phyloP scores from a whole-genome alignment of 2,797 vertebrate species.

The Hyperoplus immaculatus region DNA sequence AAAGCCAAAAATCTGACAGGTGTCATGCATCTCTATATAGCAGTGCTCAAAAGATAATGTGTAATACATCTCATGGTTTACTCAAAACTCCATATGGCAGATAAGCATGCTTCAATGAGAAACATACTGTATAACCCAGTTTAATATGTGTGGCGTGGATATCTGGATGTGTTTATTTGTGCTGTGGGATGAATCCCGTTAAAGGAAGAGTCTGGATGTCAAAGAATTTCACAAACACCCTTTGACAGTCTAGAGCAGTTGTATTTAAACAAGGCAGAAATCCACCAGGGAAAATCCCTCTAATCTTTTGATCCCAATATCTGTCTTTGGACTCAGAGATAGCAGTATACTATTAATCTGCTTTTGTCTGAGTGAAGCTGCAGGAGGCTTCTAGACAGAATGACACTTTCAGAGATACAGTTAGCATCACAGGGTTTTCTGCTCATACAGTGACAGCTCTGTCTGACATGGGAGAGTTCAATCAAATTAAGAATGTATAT shows the following conservation, averaged over 20 bases:
- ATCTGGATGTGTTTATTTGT: constrained; percentile 57
- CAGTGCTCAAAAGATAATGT: constrained; percentile 17
- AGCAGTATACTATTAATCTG: constrained; percentile 79
- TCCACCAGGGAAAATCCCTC: constrained; percentile 76
- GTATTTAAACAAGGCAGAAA: constrained; percentile 83
- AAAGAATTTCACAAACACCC: constrained; percentile 77
- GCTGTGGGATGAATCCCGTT: constrained; percentile 60
- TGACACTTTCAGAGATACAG: constrained; percentile 69
- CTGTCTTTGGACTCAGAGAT: constrained; percentile 78
- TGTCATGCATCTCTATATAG: background rate
- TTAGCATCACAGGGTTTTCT: constrained; percentile 43
- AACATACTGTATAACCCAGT: constrained; percentile 7
- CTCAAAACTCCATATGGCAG: constrained; percentile 16
- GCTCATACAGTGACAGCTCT: constrained; percentile 43
- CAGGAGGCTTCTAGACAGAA: constrained; percentile 65
- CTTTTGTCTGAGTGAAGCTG: constrained; percentile 73
- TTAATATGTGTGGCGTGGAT: constrained; percentile 23
- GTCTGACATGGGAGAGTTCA: constrained; percentile 40
- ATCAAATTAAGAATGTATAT: constrained; percentile 31
- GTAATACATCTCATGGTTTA: constrained; percentile 36
- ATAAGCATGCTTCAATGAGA: constrained; percentile 11
- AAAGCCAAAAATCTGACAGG: background rate
- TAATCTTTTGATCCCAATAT: constrained; percentile 85
- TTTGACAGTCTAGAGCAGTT: constrained; percentile 79
- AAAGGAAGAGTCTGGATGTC: constrained; percentile 71